Conservation (phyloP, 2,797 vertebrate species). For the Anomalospiza imberbis region DNA sequence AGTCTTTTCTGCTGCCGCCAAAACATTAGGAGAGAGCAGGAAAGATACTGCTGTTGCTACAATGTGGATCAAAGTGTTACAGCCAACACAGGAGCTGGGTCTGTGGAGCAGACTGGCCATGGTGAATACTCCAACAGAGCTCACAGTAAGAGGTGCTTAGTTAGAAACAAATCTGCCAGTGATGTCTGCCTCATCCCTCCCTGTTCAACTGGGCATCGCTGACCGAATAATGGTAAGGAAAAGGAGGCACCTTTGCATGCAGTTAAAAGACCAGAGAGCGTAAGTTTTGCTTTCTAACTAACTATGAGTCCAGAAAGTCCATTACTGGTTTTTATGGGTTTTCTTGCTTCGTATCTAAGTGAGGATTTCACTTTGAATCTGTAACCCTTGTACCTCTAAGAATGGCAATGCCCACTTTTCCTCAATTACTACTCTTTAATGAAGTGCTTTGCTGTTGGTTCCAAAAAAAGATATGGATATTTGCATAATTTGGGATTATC, state of each 20-base stretch:
- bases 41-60: neutral
- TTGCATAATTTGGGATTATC: neutral
- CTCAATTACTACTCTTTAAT: neutral
- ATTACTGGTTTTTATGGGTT: neutral
- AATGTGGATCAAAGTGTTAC: neutral
- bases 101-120: neutral
- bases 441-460: neutral
- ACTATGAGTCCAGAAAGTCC: neutral
- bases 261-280: neutral
- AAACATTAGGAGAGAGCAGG: neutral
- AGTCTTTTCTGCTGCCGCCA: neutral
- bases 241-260: neutral
- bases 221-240: neutral
- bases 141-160: neutral
- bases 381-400: neutral
- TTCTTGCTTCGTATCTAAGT: neutral
- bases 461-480: neutral
- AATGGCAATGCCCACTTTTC: neutral
- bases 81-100: neutral
- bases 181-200: neutral
- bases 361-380: neutral
- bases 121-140: neutral
- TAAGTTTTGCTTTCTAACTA: neutral
- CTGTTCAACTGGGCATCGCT: neutral
- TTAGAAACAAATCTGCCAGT: neutral